A percentile compares a stretch with the other conserved stretches of the same genome.
These are phyloP conservation scores for Epizoanthus scotinus DNA, from an alignment of 92 coral and sea anemone species.

Conservation along the genomic window DNA sequence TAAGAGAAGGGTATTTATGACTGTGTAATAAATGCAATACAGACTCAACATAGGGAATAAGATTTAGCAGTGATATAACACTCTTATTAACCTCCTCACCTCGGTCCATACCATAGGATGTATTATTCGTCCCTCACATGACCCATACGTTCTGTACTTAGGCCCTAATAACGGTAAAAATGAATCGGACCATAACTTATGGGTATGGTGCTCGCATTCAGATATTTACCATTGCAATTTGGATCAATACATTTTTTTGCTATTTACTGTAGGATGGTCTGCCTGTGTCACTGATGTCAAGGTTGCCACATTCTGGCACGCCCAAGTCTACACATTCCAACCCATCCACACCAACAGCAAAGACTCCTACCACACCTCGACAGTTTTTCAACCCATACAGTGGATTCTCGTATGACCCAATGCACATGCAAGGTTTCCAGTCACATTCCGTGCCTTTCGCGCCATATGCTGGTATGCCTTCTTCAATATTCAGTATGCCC, in stretches of 20 bases:
- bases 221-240: background rate
- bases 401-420: conserved; percentile 60
- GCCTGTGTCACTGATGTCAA: conserved; percentile 58
- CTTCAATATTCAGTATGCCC: conserved; percentile 47
- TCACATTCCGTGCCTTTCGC: conserved; percentile 68
- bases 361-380: conserved; percentile 54
- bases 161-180: too few species aligned
- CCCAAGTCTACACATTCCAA: conserved; percentile 53
- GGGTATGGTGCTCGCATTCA: background rate
- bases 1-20: too few species aligned
- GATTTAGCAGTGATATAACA: too few species aligned
- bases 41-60: too few species aligned
- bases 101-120: too few species aligned
- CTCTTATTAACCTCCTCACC: too few species aligned
- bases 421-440: conserved; percentile 56
- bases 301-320: conserved; percentile 48
- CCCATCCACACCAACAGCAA: conserved; percentile 78
- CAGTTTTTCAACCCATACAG: conserved; percentile 56
- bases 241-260: background rate
- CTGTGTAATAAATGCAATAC: too few species aligned
- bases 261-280: conserved; percentile 54
- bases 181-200: too few species aligned
- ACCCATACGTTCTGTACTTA: too few species aligned
- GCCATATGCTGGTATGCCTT: conserved; percentile 72
- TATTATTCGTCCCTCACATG: too few species aligned